A percentile compares a stretch with the other conserved stretches of the same genome.
These are phyloP conservation scores for Lasioglossum albipes DNA, from an alignment of 1,140 invertebrate species.

Conservation along the genomic window DNA sequence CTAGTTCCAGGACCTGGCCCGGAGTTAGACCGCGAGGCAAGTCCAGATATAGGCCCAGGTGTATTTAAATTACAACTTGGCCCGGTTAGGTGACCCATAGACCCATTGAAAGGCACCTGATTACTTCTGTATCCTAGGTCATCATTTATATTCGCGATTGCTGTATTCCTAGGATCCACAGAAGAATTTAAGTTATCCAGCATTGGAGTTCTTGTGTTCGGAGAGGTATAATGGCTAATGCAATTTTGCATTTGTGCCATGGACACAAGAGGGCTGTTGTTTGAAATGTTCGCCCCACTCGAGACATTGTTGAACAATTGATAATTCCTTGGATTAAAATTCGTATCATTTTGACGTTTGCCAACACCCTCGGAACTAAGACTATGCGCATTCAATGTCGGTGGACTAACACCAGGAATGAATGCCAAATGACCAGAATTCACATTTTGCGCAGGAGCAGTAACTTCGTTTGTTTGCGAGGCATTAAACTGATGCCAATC, in stretches of 20 bases:
- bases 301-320: slow-evolving; percentile 51
- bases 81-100: slow-evolving; percentile 54
- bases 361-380: slow-evolving; percentile 45
- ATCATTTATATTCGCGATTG: slow-evolving; percentile 61
- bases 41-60: slow-evolving; percentile 32
- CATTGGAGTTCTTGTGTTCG: slow-evolving; percentile 54
- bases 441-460: slow-evolving; percentile 59
- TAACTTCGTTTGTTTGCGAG: slow-evolving; percentile 53
- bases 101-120: slow-evolving; percentile 64
- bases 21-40: not conserved
- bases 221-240: slow-evolving; percentile 55
- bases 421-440: slow-evolving; percentile 60
- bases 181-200: slow-evolving; percentile 51
- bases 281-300: slow-evolving; percentile 40
- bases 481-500: slow-evolving; percentile 66
- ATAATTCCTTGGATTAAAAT: slow-evolving; percentile 57
- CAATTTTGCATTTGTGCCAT: slow-evolving; percentile 62
- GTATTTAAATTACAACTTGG: slow-evolving; percentile 55
- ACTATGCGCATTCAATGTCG: slow-evolving; percentile 44
- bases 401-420: slow-evolving; percentile 52
- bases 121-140: slow-evolving; percentile 67
- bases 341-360: slow-evolving; percentile 58
- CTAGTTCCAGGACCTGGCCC: not conserved
- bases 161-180: slow-evolving; percentile 57
- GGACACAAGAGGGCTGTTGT: slow-evolving; percentile 49